Conservation (phyloP, 2,113 vertebrate species). For the Syngnathoides biaculeatus region DNA sequence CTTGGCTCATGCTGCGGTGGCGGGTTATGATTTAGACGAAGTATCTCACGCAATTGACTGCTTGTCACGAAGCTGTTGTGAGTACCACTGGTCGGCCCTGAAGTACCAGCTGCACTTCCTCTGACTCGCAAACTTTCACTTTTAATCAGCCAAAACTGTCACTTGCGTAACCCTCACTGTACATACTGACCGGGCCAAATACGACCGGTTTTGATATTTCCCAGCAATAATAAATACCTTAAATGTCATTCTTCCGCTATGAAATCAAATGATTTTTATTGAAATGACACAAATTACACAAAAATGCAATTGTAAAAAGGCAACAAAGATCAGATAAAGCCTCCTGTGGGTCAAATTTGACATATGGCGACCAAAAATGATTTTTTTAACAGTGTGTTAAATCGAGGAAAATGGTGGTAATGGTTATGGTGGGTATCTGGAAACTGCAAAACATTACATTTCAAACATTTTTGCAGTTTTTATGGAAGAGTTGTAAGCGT, state of each 20-base stretch:
- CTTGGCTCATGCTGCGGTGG: constrained; percentile 28
- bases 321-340: no score
- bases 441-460: no score
- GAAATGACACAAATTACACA: neutral
- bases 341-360: no score
- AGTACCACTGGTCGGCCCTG: constrained; percentile 23
- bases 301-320: neutral
- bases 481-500: no score
- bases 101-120: constrained; percentile 26
- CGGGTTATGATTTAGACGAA: constrained; percentile 46
- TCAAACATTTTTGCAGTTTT: no score
- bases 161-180: constrained; percentile 25
- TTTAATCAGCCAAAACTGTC: constrained; percentile 56
- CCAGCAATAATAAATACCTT: neutral
- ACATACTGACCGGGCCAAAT: neutral
- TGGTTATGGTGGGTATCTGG: no score
- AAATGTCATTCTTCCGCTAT: neutral
- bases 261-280: neutral
- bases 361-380: no score
- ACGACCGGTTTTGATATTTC: neutral
- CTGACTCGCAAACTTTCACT: constrained; percentile 26
- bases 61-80: constrained; percentile 31
- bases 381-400: no score
- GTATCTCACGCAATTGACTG: constrained; percentile 8
- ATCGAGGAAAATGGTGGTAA: no score